These are phyloP conservation scores for Lophotis ruficrista DNA, from an alignment of 2,113 vertebrate genomes.

Conservation along the genomic window DNA sequence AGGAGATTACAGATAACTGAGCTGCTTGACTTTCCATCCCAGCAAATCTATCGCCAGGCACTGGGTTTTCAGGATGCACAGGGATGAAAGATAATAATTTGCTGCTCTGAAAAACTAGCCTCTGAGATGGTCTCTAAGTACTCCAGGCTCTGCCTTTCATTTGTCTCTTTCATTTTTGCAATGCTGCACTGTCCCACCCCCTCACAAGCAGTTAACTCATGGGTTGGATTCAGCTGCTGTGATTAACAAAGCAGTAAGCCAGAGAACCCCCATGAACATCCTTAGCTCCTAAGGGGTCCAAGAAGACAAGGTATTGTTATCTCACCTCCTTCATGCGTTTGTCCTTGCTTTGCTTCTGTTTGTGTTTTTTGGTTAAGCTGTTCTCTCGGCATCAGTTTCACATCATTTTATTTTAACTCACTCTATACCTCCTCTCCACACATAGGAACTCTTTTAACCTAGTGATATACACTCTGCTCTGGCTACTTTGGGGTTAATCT, in stretches of 20 bases:
- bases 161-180: not conserved
- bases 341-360: not conserved
- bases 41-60: not conserved
- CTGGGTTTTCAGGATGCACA: not conserved
- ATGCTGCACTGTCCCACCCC: not conserved
- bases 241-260: not conserved
- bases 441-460: rapidly evolving
- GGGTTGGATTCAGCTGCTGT: not conserved
- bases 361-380: not conserved
- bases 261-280: not conserved
- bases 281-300: not conserved
- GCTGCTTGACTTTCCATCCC: not conserved
- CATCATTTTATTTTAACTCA: not conserved
- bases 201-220: rapidly evolving
- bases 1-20: not conserved
- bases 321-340: not conserved
- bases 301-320: rapidly evolving
- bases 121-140: not conserved
- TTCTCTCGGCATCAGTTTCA: not conserved
- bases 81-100: not conserved
- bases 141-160: not conserved
- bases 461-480: not conserved
- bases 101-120: not conserved
- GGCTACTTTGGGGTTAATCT: not conserved
- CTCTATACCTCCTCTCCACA: rapidly evolving